Conservation (phyloP, 2,797 vertebrate species). For the Leptatherina wallacei region DNA sequence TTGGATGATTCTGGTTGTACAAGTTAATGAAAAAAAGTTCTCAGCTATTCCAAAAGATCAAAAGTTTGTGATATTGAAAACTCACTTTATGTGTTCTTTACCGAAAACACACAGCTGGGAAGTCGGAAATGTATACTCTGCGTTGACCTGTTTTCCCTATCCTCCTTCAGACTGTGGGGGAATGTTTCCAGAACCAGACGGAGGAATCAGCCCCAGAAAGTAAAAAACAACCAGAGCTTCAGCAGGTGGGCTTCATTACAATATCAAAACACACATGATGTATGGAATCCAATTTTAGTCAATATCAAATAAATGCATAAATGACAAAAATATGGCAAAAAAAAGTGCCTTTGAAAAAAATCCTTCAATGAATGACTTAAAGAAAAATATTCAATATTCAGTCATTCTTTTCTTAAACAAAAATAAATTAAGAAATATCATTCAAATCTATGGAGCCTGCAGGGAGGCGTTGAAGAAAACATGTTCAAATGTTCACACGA, state of each 20-base stretch:
- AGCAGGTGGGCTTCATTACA: conserved; percentile 74
- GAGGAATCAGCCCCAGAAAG: conserved; percentile 72
- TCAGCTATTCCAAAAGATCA: conserved; percentile 3
- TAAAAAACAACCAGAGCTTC: conserved; percentile 73
- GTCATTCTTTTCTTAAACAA: no score
- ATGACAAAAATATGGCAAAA: no score
- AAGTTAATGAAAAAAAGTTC: neutral
- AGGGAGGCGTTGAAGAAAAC: no score
- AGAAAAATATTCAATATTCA: no score
- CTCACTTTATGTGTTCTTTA: conserved; percentile 14
- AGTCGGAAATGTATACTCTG: neutral
- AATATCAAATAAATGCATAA: no score
- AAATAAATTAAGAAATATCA: no score
- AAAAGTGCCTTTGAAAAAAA: no score
- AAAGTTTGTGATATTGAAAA: conserved; percentile 4
- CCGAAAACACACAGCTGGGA: conserved; percentile 10
- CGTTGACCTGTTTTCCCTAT: conserved; percentile 17
- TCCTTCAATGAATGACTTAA: no score
- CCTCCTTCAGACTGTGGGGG: conserved; percentile 67
- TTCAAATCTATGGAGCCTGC: no score
- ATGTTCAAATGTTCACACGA: no score
- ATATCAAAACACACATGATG: neutral
- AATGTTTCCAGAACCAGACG: conserved; percentile 82
- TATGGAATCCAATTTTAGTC: no score
- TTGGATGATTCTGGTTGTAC: conserved; percentile 9